A percentile compares a stretch with the other conserved stretches of the same genome.
These are phyloP conservation scores for Drosophila albomicans DNA, from an alignment of 1,140 invertebrate genomes.

Conservation along the genomic window DNA sequence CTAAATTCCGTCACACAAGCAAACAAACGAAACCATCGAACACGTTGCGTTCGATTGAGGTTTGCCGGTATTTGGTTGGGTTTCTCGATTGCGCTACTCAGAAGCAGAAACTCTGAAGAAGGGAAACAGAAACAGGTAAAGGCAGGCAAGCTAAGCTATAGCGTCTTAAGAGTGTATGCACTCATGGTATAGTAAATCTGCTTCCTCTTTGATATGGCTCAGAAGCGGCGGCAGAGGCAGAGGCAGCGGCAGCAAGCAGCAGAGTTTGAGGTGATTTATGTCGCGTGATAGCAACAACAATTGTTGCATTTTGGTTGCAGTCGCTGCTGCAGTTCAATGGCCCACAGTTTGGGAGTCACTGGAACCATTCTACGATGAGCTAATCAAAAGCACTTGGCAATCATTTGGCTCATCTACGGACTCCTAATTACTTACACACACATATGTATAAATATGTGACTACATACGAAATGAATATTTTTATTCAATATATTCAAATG, in stretches of 20 bases:
- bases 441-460: conserved; percentile 6
- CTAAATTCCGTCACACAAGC: conserved; percentile 39
- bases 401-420: conserved; percentile 59
- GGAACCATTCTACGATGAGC: conserved; percentile 30
- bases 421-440: conserved; percentile 5
- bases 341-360: conserved; percentile 37
- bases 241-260: background rate
- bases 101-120: background rate
- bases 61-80: conserved; percentile 25
- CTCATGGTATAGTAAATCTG: conserved; percentile 25
- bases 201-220: conserved; percentile 35
- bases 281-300: conserved; percentile 35
- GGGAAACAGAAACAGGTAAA: conserved; percentile 18
- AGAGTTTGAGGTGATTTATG: conserved; percentile 51
- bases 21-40: conserved; percentile 36
- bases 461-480: conserved; percentile 19
- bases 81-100: background rate
- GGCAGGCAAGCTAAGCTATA: conserved; percentile 24
- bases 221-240: background rate
- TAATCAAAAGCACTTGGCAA: conserved; percentile 45
- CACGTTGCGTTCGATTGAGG: conserved; percentile 15
- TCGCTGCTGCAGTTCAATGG: conserved; percentile 46
- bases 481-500: conserved; percentile 38
- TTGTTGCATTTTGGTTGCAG: conserved; percentile 51
- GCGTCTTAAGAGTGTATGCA: conserved; percentile 27